Base-by-base conservation (phyloP, 1,140 invertebrate genomes). In the Polypedilum vanderplanki region DNA sequence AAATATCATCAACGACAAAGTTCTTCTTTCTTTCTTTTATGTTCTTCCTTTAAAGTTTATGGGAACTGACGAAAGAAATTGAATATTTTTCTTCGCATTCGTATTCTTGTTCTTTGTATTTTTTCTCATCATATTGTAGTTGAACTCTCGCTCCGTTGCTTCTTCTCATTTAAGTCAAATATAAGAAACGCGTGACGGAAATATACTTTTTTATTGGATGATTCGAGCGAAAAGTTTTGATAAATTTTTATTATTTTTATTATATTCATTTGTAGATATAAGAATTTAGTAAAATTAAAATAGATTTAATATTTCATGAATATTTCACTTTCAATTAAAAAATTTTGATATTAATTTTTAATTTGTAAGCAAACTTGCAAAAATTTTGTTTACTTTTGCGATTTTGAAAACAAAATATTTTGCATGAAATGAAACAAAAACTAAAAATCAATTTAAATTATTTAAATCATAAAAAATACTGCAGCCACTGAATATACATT, bases 121-220 rank as follows among this genome's bases (percentile, higher is more conserved):
- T 57, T 15, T 57, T 57, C 46, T 57, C 46, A 57, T n/a, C 46
- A 57, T 57, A 57, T 57, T n/a, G 46, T 57, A 57, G 12, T 22
- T 70, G 65, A 70, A 70, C 65, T 70, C 65, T 70, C 65, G 65
- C 17, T 70, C 20, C 17, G 65, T 70, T 70, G 65, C 65, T 70
- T 70, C 65, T 70, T 70, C 65, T 70, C 65, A 70, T 20, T 70
- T 70, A 70, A 70, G 65, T 70, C 65, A 20, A 57, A 20, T 70
- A 70, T 70, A 18, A 70, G 65, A 70, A 70, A 70, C 65, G 65
- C 65, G 65, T 70, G 65, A 70, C 65, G 65, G 65, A 70, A 70
- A 70, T 70, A 70, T 70, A 18, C 20, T 18, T 33, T 33, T 33
- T 33, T 33, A 33, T 33, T 20, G 20, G 20, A 20, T 70, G 9